Base-by-base conservation (phyloP, 2,113 vertebrate species). In the Muntiacus muntjak region DNA sequence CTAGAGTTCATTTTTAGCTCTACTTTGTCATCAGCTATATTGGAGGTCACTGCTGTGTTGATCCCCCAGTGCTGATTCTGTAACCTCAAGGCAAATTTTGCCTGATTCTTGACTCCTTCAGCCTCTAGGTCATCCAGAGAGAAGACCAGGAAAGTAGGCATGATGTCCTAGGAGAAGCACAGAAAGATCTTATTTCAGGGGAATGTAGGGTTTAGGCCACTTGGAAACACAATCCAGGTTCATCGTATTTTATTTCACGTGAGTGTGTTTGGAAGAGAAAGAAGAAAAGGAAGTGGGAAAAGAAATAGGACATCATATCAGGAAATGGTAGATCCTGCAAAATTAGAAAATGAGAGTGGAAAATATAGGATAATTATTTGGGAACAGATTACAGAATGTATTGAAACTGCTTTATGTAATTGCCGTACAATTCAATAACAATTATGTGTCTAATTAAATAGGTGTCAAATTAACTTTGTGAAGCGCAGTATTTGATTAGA, bases 401-500 rank as follows among this genome's bases (percentile, higher is more conserved):
- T 62, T 96, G 57, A 62, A 71, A 58, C 11, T 93, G 45, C 57
- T 96, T 91, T 81, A 87, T 91, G 74, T 97, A 91, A 93, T 89
- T 97, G 43, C 36, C 13, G 30, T 57, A n/a, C 13, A 92, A 87
- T 95, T 95, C 58, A 93, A 45, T 81, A 78, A 43, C 40, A 96
- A 89, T 92, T 84, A 89, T 64, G 25, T 95, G 57, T 89, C 92
- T 94, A 55, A 92, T 95, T 96, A 95, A 91, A 64, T 60, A 93
- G 71, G 79, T 87, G 28, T 50, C 87, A 95, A 79, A 97, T 97
- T 92, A 87, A 81, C 81, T 96, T 95, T 58, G 30, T 55, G 28
- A 67, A 93, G 91, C 81, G 78, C 21, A 25, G 2, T 16, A 47
- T 83, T 93, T 97, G 57, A 96, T 95, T 96, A 86, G 85, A 96